These are phyloP conservation scores for Ptychobarbus kaznakovi DNA, from an alignment of 2,797 vertebrate genomes.

Conservation along the genomic window DNA sequence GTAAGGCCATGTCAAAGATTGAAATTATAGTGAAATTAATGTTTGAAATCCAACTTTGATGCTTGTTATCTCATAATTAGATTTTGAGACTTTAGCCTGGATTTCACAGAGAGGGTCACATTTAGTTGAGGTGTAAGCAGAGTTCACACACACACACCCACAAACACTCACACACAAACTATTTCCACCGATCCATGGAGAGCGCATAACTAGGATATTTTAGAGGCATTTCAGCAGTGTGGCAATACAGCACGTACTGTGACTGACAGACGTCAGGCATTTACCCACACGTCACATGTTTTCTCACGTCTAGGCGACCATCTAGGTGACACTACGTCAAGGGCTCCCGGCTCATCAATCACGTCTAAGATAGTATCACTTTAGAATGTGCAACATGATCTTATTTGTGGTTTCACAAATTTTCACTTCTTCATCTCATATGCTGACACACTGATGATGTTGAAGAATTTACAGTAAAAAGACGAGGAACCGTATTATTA, in stretches of 20 bases:
- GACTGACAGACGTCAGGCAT: neutral
- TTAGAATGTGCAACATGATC: neutral
- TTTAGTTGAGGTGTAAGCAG: constrained; percentile 1
- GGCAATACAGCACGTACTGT: neutral
- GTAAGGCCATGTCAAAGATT: no score
- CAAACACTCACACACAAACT: neutral
- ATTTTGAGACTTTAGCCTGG: no score
- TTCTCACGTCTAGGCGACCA: neutral
- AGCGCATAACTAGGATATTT: constrained; percentile 10
- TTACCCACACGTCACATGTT: neutral
- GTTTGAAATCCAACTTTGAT: no score
- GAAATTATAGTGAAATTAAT: no score
- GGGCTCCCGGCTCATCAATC: neutral
- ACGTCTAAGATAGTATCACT: neutral
- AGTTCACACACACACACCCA: neutral
- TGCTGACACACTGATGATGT: no score
- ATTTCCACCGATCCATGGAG: neutral
- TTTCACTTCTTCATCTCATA: neutral
- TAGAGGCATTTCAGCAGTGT: neutral
- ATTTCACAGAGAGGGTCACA: no score
- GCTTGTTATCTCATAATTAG: no score
- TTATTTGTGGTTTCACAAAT: neutral
- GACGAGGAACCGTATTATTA: neutral
- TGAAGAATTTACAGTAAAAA: neutral
- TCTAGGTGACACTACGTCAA: neutral